phyloP scores from a whole-genome alignment of 2,797 vertebrate species.

The Mormyrus hasselquistii region DNA sequence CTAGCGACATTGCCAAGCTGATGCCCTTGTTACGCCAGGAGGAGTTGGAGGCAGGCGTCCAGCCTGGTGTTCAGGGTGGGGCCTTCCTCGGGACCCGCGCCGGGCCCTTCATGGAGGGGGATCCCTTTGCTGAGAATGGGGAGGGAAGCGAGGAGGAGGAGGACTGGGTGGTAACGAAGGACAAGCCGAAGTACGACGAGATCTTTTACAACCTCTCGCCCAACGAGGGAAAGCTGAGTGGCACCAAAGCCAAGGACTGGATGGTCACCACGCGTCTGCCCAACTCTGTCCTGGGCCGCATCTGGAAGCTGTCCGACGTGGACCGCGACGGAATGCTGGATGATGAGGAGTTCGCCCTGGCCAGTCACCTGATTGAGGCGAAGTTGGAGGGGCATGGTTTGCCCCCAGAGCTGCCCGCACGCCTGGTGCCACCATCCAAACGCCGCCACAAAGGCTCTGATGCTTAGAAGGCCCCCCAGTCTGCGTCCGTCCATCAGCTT shows the following conservation, averaged over 20 bases:
- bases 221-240: slow-evolving; percentile 82
- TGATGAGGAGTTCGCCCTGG: slow-evolving; percentile 87
- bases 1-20: slow-evolving; percentile 76
- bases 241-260: slow-evolving; percentile 84
- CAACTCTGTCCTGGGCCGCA: slow-evolving; percentile 84
- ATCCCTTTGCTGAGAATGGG: slow-evolving; percentile 62
- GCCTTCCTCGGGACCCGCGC: slow-evolving; percentile 77
- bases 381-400: slow-evolving; percentile 89
- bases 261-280: slow-evolving; percentile 88
- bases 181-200: slow-evolving; percentile 92
- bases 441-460: slow-evolving; percentile 84
- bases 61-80: slow-evolving; percentile 76
- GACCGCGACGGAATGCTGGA: slow-evolving; percentile 90
- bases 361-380: slow-evolving; percentile 86
- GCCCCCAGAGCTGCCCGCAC: slow-evolving; percentile 74
- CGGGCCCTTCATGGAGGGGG: slow-evolving; percentile 77
- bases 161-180: slow-evolving; percentile 85
- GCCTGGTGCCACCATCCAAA: slow-evolving; percentile 85
- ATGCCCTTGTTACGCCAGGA: slow-evolving; percentile 87
- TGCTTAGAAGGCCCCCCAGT: slow-evolving; percentile 55
- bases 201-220: slow-evolving; percentile 91
- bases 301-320: slow-evolving; percentile 91
- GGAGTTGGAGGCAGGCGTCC: slow-evolving; percentile 71
- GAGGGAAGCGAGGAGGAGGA: slow-evolving; percentile 56
- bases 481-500: background rate